Conservation (phyloP, 2,888 invertebrate species). For the Nymphalis urticae region DNA sequence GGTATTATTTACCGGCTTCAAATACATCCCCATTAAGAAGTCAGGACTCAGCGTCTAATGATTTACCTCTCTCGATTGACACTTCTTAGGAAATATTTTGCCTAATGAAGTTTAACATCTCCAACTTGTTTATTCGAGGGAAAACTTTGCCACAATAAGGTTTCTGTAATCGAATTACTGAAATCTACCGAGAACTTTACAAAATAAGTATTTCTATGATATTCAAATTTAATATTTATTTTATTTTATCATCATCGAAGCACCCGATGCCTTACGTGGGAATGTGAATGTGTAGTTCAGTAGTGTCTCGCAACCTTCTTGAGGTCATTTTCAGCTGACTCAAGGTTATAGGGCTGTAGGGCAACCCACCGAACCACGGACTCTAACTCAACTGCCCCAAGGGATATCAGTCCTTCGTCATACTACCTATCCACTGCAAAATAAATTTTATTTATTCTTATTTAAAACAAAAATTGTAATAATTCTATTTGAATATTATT, state of each 20-base stretch:
- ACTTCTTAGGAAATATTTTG: slow-evolving; percentile 12
- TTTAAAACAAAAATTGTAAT: too few species aligned
- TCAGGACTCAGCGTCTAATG: not conserved
- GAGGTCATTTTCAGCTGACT: too few species aligned
- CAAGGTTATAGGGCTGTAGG: too few species aligned
- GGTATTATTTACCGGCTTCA: not conserved
- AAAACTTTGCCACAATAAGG: slow-evolving; percentile 17
- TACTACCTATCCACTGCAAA: too few species aligned
- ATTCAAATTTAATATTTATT: not conserved
- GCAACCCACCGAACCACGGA: too few species aligned
- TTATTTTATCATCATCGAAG: not conserved
- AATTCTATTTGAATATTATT: too few species aligned
- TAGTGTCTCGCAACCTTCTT: too few species aligned
- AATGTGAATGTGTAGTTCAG: too few species aligned
- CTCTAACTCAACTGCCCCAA: too few species aligned
- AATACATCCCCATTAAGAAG: not conserved
- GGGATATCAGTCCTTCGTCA: too few species aligned
- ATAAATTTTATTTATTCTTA: too few species aligned
- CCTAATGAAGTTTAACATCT: slow-evolving; percentile 22
- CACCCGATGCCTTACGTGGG: too few species aligned
- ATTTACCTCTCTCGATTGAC: slow-evolving; percentile 7
- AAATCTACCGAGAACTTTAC: slow-evolving; percentile 5
- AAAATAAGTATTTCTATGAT: not conserved
- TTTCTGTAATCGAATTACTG: slow-evolving; percentile 13
- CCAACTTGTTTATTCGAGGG: slow-evolving; percentile 24